Percentiles rank a stretch among this genome's conserved stretches.
Conservation (phyloP, 1,140 invertebrate genomes). For the Cylas formicarius region DNA sequence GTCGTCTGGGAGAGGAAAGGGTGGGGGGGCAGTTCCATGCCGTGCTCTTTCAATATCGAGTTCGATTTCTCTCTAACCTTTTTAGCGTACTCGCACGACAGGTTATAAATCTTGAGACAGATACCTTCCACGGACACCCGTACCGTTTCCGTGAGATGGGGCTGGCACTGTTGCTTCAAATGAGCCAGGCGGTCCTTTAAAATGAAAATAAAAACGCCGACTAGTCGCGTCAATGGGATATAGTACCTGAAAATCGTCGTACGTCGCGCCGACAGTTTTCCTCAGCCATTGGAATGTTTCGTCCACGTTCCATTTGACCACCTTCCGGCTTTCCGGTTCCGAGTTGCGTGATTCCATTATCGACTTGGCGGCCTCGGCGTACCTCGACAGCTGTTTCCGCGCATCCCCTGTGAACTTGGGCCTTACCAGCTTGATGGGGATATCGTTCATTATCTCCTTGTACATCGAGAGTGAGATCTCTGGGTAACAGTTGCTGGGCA, state of each 20-base stretch:
- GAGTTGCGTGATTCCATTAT: conserved; percentile 91
- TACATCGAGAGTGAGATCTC: conserved; percentile 94
- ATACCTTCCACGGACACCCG: conserved; percentile 86
- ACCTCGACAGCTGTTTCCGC: conserved; percentile 89
- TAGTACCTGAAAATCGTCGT: conserved; percentile 79
- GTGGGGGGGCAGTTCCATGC: conserved; percentile 63
- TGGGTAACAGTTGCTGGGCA: conserved; percentile 85
- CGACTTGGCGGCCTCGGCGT: conserved; percentile 94
- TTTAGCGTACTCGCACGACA: conserved; percentile 84
- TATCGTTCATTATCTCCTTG: conserved; percentile 97
- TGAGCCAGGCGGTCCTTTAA: conserved; percentile 59
- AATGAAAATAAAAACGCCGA: background rate
- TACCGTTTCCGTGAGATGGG: conserved; percentile 84
- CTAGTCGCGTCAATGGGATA: background rate
- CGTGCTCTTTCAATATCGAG: conserved; percentile 78
- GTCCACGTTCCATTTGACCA: conserved; percentile 97
- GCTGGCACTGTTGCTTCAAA: conserved; percentile 84
- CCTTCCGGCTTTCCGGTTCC: conserved; percentile 88
- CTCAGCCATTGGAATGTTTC: conserved; percentile 95
- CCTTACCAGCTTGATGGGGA: conserved; percentile 90
- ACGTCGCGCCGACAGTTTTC: conserved; percentile 88
- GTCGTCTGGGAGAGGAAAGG: conserved; percentile 13
- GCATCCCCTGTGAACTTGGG: conserved; percentile 95
- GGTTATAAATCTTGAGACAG: conserved; percentile 88
- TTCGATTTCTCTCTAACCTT: conserved; percentile 85